Evolutionary conservation across 2,113 vertebrate species (phyloP).

Genomic region (Hypomesus transpacificus): DNA sequence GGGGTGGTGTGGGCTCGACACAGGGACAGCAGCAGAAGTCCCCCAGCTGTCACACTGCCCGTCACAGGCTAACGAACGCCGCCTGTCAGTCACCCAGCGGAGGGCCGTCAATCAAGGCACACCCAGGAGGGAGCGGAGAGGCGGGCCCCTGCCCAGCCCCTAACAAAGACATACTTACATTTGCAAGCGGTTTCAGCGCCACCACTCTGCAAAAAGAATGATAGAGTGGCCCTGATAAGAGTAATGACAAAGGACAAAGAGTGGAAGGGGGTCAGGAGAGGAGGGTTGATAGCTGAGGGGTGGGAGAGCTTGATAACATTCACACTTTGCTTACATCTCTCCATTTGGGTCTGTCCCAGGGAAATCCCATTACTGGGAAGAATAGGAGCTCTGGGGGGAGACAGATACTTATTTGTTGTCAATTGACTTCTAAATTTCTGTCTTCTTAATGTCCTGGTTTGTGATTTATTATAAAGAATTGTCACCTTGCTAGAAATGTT

Average conservation of each 20-base stretch:
- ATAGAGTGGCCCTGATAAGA: slow-evolving; percentile 76
- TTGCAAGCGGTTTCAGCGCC: slow-evolving; percentile 69
- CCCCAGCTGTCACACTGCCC: slow-evolving; percentile 62
- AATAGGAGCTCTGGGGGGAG: slow-evolving; percentile 30
- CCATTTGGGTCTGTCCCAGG: slow-evolving; percentile 63
- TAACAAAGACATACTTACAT: slow-evolving; percentile 74
- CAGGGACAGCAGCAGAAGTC: slow-evolving; percentile 23
- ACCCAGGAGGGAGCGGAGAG: slow-evolving; percentile 64
- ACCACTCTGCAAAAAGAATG: slow-evolving; percentile 67
- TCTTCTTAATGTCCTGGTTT: background rate
- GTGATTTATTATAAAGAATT: background rate
- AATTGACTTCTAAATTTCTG: background rate
- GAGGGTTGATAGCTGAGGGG: slow-evolving; percentile 61
- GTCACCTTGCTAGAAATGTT: background rate
- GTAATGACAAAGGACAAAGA: slow-evolving; percentile 68
- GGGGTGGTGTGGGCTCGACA: slow-evolving; percentile 6
- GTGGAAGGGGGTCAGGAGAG: slow-evolving; percentile 30
- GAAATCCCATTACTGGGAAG: slow-evolving; percentile 66
- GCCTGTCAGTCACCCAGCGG: slow-evolving; percentile 75
- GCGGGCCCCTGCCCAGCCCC: slow-evolving; percentile 50
- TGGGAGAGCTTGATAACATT: slow-evolving; percentile 73
- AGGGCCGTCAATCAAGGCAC: slow-evolving; percentile 72
- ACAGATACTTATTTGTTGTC: slow-evolving; percentile 30
- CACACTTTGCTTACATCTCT: slow-evolving; percentile 69
- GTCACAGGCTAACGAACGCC: slow-evolving; percentile 57